Evolutionary conservation across 2,113 vertebrate species (phyloP).

Genomic region (Cynocephalus volans): DNA sequence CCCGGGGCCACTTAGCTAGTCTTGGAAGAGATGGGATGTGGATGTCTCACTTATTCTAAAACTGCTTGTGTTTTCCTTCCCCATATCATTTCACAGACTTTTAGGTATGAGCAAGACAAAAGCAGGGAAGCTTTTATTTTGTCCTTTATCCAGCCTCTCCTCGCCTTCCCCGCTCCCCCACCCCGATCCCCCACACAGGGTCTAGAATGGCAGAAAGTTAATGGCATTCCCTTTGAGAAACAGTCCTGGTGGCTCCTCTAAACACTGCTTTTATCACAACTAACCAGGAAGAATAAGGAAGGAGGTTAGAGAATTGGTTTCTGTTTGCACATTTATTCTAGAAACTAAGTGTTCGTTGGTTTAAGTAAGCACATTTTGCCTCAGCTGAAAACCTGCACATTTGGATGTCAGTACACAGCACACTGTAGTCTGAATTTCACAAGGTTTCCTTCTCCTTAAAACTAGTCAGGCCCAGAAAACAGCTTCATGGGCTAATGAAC

Average conservation of each 20-base stretch:
- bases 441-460: background rate
- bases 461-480: background rate
- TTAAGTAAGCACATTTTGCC: conserved; percentile 43
- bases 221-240: background rate
- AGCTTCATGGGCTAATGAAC: background rate
- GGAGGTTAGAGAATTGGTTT: background rate
- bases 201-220: background rate
- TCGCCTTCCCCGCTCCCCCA: background rate
- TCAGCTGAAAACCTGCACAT: background rate
- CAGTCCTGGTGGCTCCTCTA: background rate
- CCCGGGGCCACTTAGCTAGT: background rate
- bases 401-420: background rate
- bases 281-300: background rate
- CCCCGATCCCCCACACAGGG: too few relatives aligned
- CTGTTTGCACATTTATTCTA: background rate
- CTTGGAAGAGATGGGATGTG: background rate
- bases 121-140: background rate
- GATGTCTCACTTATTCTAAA: background rate
- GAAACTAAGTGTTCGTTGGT: background rate
- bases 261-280: background rate
- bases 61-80: background rate
- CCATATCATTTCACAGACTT: background rate
- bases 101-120: background rate
- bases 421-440: conserved; percentile 32
- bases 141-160: background rate